Conservation (phyloP, 2,797 vertebrate genomes). For the Lateolabrax maculatus region DNA sequence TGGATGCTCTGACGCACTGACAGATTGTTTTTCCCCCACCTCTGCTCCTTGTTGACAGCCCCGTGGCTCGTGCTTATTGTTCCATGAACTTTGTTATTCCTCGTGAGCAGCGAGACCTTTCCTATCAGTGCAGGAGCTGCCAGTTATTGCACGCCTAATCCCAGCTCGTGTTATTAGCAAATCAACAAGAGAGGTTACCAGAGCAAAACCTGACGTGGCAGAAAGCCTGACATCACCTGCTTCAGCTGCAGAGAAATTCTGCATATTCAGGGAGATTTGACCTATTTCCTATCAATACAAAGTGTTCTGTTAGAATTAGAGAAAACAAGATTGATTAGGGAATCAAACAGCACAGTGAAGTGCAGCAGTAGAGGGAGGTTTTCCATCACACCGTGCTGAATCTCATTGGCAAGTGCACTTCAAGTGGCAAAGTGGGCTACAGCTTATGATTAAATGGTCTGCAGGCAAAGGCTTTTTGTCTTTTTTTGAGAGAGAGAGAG, state of each 20-base stretch:
- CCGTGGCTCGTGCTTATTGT: slow-evolving; percentile 78
- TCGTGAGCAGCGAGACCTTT: slow-evolving; percentile 74
- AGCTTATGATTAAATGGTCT: slow-evolving; percentile 82
- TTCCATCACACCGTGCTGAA: slow-evolving; percentile 73
- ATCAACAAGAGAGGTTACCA: slow-evolving; percentile 56
- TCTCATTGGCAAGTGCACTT: slow-evolving; percentile 79
- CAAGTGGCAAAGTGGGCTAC: slow-evolving; percentile 78
- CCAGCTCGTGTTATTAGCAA: slow-evolving; percentile 51
- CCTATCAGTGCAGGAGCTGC: slow-evolving; percentile 71
- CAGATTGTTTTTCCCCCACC: slow-evolving; percentile 70
- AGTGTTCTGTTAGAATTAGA: slow-evolving; percentile 52
- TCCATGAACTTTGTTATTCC: slow-evolving; percentile 82
- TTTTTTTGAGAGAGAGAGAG: slow-evolving; percentile 53
- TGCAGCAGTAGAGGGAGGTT: slow-evolving; percentile 58
- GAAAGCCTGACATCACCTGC: slow-evolving; percentile 63
- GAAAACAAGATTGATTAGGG: slow-evolving; percentile 67
- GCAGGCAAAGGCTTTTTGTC: slow-evolving; percentile 75
- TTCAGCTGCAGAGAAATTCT: slow-evolving; percentile 42
- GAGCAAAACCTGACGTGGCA: slow-evolving; percentile 63
- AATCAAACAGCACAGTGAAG: slow-evolving; percentile 56
- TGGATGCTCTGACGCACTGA: slow-evolving; percentile 73
- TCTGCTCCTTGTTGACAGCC: slow-evolving; percentile 73
- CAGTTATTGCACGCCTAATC: slow-evolving; percentile 70
- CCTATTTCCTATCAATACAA: slow-evolving; percentile 23
- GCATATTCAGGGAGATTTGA: slow-evolving; percentile 52